Percentiles rank a stretch among this genome's conserved stretches.
These are phyloP conservation scores for Phasia obesa DNA, from an alignment of 2,888 invertebrate species.

Conservation along the genomic window DNA sequence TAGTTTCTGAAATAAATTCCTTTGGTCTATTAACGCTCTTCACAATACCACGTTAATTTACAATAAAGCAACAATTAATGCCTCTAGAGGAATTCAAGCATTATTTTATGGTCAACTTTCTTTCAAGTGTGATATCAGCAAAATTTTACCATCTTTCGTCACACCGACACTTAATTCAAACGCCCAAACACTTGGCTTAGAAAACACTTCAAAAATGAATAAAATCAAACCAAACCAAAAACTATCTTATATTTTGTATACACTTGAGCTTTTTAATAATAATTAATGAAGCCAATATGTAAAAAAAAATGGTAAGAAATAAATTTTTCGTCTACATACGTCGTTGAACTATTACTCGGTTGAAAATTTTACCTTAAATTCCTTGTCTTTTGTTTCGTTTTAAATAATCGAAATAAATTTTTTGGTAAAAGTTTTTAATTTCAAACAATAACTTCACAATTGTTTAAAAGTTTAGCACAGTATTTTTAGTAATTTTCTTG, in stretches of 20 bases:
- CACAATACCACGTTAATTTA: neutral
- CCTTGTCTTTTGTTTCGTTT: neutral
- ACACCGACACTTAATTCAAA: constrained; percentile 31
- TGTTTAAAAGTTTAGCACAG: constrained; percentile 12
- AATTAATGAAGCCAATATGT: constrained; percentile 13
- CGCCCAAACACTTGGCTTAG: constrained; percentile 29
- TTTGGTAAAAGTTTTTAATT: no score
- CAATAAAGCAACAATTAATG: constrained; percentile 2
- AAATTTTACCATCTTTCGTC: constrained; percentile 23
- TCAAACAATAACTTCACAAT: neutral
- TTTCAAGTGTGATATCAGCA: constrained; percentile 60
- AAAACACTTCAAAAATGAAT: constrained; percentile 3
- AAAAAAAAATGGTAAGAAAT: neutral
- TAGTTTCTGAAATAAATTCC: constrained; percentile 5
- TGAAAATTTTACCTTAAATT: constrained; percentile 56
- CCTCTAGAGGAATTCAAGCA: constrained; percentile 28
- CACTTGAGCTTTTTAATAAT: neutral
- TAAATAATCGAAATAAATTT: neutral
- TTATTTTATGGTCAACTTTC: constrained; percentile 48
- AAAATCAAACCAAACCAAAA: no score
- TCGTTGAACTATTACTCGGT: constrained; percentile 61
- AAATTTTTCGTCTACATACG: constrained; percentile 37
- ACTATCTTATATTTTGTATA: neutral
- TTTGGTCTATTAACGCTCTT: neutral
- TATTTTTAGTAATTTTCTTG: constrained; percentile 41